These are phyloP conservation scores for Chrysochloris asiatica DNA, from an alignment of 2,113 vertebrate genomes.

Conservation along the genomic window DNA sequence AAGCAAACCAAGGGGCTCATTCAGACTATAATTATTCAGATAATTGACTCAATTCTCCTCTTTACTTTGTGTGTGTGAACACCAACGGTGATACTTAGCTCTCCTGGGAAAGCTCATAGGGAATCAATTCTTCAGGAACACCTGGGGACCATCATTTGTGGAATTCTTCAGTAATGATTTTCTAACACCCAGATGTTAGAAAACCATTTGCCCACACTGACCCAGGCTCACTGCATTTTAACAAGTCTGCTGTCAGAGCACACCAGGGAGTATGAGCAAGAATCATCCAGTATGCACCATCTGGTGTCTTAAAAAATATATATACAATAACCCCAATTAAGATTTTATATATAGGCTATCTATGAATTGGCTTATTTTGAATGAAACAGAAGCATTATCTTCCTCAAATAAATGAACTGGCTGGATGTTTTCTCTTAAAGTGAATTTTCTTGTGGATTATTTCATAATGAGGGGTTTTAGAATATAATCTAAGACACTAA, in stretches of 20 bases:
- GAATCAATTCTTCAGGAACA: constrained; percentile 15
- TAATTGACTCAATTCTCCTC: background rate
- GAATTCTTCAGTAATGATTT: constrained; percentile 3
- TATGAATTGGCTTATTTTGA: background rate
- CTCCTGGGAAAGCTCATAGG: background rate
- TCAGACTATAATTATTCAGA: background rate
- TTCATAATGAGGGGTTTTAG: background rate
- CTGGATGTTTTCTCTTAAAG: constrained; percentile 16
- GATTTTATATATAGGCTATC: constrained; percentile 16
- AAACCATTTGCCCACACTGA: constrained; percentile 24
- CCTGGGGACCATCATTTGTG: constrained; percentile 29
- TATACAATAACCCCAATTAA: background rate
- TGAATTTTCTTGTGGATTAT: background rate
- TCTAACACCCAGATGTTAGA: constrained; percentile 45
- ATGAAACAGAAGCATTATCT: background rate
- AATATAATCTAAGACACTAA: background rate
- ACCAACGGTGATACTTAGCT: background rate
- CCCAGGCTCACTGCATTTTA: constrained; percentile 19
- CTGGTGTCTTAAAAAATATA: constrained; percentile 13
- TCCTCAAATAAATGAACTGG: constrained; percentile 8
- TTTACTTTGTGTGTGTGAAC: background rate
- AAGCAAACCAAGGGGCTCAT: background rate
- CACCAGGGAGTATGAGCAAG: background rate
- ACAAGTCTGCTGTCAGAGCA: constrained; percentile 36
- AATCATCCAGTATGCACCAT: background rate